Conservation (phyloP, 2,888 invertebrate species). For the Cataglyphis albicans region DNA sequence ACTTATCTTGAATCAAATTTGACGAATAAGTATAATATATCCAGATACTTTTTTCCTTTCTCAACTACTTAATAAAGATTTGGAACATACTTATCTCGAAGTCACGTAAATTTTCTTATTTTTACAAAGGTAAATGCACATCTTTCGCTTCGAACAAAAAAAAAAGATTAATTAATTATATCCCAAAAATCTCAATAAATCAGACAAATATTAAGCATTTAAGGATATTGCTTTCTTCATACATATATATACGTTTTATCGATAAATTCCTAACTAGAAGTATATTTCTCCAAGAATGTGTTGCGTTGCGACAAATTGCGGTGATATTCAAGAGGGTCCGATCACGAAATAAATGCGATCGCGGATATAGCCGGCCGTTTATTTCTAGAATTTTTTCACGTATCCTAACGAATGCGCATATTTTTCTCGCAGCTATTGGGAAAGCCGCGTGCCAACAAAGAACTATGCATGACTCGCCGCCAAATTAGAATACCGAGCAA, state of each 20-base stretch:
- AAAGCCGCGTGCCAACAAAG: constrained; percentile 58
- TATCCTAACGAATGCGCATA: constrained; percentile 69
- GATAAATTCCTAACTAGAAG: background rate
- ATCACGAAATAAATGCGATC: constrained; percentile 52
- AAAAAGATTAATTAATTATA: background rate
- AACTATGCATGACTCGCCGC: constrained; percentile 66
- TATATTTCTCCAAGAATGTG: background rate
- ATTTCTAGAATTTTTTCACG: constrained; percentile 67
- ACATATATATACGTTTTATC: background rate
- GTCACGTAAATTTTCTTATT: background rate
- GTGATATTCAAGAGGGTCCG: constrained; percentile 42
- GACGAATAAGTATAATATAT: background rate
- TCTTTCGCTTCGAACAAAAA: background rate
- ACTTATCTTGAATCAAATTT: constrained; percentile 19
- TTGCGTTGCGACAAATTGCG: background rate
- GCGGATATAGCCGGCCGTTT: constrained; percentile 46
- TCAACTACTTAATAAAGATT: background rate
- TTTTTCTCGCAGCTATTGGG: constrained; percentile 56
- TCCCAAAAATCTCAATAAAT: background rate
- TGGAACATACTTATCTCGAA: background rate
- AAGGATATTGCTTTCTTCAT: background rate
- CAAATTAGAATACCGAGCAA: constrained; percentile 69
- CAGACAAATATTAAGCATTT: background rate
- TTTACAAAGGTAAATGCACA: background rate
- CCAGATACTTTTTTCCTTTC: background rate